A percentile compares a stretch with the other conserved stretches of the same genome.
Evolutionary conservation across 2,888 invertebrate genomes (phyloP).

Genomic region (Apamea anceps): DNA sequence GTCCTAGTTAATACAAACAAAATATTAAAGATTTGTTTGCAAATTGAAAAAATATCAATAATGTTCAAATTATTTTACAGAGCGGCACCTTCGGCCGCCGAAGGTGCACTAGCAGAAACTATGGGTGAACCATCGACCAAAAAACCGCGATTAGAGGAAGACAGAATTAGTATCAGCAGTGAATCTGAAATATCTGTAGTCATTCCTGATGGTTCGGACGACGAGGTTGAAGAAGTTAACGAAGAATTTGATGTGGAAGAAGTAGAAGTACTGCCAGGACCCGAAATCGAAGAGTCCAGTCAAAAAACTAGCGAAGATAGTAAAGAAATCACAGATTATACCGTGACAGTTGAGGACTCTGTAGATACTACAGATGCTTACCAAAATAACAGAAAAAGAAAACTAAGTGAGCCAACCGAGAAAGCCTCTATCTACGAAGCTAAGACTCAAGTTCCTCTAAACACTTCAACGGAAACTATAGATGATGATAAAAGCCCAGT

Average conservation of each 20-base stretch:
- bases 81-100: constrained; percentile 67
- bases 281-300: constrained; percentile 28
- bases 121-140: constrained; percentile 79
- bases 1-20: background rate
- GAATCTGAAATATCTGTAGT: constrained; percentile 78
- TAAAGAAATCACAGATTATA: constrained; percentile 4
- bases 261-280: constrained; percentile 31
- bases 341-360: constrained; percentile 33
- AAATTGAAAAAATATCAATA: background rate
- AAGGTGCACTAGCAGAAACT: constrained; percentile 53
- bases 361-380: constrained; percentile 32
- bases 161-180: constrained; percentile 83
- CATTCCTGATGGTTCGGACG: constrained; percentile 75
- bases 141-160: constrained; percentile 72
- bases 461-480: constrained; percentile 71
- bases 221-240: constrained; percentile 66
- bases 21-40: background rate
- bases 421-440: constrained; percentile 73
- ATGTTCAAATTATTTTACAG: constrained; percentile 62
- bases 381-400: constrained; percentile 24
- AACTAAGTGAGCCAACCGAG: background rate
- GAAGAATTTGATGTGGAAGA: constrained; percentile 35
- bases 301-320: constrained; percentile 8
- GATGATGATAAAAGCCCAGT: constrained; percentile 75
- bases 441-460: constrained; percentile 76